These are phyloP conservation scores for Clarias macrocephalus DNA, from an alignment of 2,113 vertebrate species.

Conservation along the genomic window DNA sequence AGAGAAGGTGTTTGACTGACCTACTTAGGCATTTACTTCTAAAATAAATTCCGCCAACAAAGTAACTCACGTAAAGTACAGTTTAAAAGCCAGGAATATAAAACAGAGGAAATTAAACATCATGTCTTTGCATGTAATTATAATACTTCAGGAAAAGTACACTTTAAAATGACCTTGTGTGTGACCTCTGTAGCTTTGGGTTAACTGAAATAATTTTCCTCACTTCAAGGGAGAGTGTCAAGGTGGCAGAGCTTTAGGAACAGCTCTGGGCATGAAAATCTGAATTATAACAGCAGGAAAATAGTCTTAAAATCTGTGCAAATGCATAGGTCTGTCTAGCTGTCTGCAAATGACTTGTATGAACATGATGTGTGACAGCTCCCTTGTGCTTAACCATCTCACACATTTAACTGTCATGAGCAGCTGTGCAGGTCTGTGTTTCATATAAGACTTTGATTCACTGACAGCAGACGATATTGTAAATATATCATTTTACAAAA, in stretches of 20 bases:
- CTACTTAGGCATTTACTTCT: conserved; percentile 6
- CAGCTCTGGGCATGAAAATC: conserved; percentile 61
- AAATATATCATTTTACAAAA: not conserved
- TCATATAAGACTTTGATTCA: not conserved
- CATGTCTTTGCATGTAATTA: conserved; percentile 3
- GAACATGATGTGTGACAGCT: conserved; percentile 18
- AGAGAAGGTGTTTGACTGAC: conserved; percentile 34
- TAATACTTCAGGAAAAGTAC: not conserved
- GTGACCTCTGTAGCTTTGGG: conserved; percentile 14
- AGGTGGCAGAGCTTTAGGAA: conserved; percentile 24
- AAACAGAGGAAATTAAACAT: conserved; percentile 27
- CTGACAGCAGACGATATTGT: not conserved
- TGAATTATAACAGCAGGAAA: conserved; percentile 66
- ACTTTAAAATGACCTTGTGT: not conserved
- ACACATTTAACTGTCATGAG: conserved; percentile 32
- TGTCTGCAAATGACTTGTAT: not conserved
- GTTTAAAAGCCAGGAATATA: conserved; percentile 9
- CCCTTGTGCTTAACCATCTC: conserved; percentile 49
- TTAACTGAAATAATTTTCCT: not conserved
- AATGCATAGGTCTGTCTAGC: conserved; percentile 23
- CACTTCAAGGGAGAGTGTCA: conserved; percentile 16
- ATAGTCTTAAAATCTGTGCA: conserved; percentile 62
- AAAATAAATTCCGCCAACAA: not conserved
- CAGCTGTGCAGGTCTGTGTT: not conserved
- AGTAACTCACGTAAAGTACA: not conserved